A percentile compares a stretch with the other conserved stretches of the same genome.
Evolutionary conservation across 2,797 vertebrate species (phyloP).

Genomic region (Neosilurus mollespiculum): DNA sequence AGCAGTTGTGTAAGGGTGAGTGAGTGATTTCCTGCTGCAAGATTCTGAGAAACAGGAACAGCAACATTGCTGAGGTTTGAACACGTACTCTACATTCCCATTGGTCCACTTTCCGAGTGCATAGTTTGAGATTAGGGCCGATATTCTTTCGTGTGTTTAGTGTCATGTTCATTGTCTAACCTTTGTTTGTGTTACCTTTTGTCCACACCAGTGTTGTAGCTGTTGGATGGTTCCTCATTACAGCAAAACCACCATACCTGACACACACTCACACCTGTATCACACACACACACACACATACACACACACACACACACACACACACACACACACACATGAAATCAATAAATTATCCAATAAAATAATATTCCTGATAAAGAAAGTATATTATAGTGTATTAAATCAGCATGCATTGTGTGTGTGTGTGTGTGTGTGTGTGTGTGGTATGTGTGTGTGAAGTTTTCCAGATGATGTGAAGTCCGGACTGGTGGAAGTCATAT

Average conservation of each 20-base stretch:
- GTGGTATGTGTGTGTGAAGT: slow-evolving; percentile 58
- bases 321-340: not conserved
- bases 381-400: too few relatives aligned
- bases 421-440: slow-evolving; percentile 34
- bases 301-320: not conserved
- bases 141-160: not conserved
- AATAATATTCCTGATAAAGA: too few relatives aligned
- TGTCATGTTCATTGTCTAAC: not conserved
- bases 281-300: not conserved
- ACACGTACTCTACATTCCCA: not conserved
- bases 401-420: not conserved
- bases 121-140: too few relatives aligned
- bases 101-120: not conserved
- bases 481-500: slow-evolving; percentile 84
- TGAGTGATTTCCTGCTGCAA: not conserved
- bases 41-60: not conserved
- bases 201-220: not conserved
- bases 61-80: too few relatives aligned
- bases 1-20: too few relatives aligned
- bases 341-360: too few relatives aligned
- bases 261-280: not conserved
- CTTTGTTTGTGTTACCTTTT: not conserved
- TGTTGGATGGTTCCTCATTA: not conserved
- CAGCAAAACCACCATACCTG: not conserved
- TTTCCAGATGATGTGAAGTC: slow-evolving; percentile 77